Percentiles rank a stretch among this genome's conserved stretches.
Conservation (phyloP, 2,113 vertebrate species). For the Tamias sibiricus region DNA sequence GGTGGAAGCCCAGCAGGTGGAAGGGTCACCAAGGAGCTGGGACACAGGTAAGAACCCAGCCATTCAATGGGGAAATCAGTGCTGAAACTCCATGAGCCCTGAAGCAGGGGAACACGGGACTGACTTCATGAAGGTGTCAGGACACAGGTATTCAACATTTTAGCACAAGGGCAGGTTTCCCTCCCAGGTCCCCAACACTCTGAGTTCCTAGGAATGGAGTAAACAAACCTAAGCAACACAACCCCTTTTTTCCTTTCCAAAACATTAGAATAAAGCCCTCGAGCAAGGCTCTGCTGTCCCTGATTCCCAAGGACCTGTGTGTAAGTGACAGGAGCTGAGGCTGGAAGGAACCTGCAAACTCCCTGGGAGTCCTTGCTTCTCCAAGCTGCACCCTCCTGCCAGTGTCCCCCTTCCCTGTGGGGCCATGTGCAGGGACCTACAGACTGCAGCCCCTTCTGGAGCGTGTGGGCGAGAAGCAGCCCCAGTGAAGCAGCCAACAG, state of each 20-base stretch:
- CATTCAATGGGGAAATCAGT: neutral
- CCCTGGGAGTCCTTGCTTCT: neutral
- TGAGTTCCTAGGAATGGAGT: neutral
- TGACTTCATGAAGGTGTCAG: neutral
- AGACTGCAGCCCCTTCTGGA: neutral
- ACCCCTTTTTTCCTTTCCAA: neutral
- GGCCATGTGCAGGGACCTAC: neutral
- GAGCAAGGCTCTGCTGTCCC: neutral
- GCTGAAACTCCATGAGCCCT: neutral
- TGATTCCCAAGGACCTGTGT: neutral
- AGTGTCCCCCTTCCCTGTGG: accelerated
- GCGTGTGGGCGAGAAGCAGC: neutral
- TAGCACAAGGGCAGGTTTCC: neutral
- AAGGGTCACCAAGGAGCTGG: neutral
- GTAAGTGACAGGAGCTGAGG: neutral
- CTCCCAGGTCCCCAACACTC: neutral
- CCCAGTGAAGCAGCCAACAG: neutral
- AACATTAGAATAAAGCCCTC: neutral
- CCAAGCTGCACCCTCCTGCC: neutral
- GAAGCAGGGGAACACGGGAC: neutral
- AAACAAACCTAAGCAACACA: neutral
- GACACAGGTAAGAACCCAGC: neutral
- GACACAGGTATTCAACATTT: neutral
- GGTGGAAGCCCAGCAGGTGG: neutral
- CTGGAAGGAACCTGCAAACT: neutral